Percentiles rank a stretch among this genome's conserved stretches.
phyloP scores from a whole-genome alignment of 2,888 invertebrate genomes.

The Antheraea yamamai region DNA sequence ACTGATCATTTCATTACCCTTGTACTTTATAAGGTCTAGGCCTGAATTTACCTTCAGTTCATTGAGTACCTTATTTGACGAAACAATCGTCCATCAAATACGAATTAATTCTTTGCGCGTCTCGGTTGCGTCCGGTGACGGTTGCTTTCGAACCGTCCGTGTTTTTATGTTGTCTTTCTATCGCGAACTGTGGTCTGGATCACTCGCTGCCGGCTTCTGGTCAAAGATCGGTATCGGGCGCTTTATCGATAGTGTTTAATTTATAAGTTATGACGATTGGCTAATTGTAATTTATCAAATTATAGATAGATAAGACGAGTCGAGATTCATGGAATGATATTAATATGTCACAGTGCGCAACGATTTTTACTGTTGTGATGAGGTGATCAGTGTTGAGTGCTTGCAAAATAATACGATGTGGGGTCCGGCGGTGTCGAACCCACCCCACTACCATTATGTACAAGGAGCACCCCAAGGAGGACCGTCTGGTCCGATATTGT shows the following conservation, averaged over 20 bases:
- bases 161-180: constrained; percentile 72
- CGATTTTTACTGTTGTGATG: constrained; percentile 57
- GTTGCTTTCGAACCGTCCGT: constrained; percentile 72
- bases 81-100: constrained; percentile 74
- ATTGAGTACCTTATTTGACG: constrained; percentile 62
- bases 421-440: constrained; percentile 75
- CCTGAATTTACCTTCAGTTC: constrained; percentile 50
- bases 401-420: constrained; percentile 58
- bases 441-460: constrained; percentile 73
- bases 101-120: constrained; percentile 78
- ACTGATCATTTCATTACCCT: constrained; percentile 3
- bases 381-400: constrained; percentile 60
- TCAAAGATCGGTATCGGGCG: constrained; percentile 53
- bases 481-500: constrained; percentile 65
- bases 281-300: constrained; percentile 61
- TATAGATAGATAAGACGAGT: constrained; percentile 58
- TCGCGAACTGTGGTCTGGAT: constrained; percentile 70
- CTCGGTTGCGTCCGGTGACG: constrained; percentile 74
- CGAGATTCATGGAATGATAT: constrained; percentile 57
- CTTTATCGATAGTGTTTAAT: constrained; percentile 61
- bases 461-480: constrained; percentile 65
- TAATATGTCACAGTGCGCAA: constrained; percentile 58
- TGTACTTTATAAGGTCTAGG: constrained; percentile 30
- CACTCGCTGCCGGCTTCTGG: constrained; percentile 63
- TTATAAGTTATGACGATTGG: constrained; percentile 59